A percentile compares a stretch with the other conserved stretches of the same genome.
These are phyloP conservation scores for Poecile montanus DNA, from an alignment of 2,797 vertebrate species.

Conservation along the genomic window DNA sequence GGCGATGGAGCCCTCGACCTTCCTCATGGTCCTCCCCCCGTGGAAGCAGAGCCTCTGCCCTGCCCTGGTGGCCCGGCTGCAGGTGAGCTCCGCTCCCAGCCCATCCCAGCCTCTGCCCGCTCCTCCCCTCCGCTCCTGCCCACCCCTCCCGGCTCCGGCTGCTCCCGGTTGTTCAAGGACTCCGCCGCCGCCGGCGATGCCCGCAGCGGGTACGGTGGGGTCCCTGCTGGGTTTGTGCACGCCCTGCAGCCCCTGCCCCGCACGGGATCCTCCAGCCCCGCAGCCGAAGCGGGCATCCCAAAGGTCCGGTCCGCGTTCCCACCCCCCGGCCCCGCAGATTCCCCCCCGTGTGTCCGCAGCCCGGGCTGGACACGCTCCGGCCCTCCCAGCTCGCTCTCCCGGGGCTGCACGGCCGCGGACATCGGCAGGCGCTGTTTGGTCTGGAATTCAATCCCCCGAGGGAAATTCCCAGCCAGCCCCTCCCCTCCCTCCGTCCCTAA, in stretches of 20 bases:
- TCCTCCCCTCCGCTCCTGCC: not conserved
- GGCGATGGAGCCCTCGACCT: accelerated
- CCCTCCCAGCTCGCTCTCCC: not conserved
- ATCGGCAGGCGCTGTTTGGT: not conserved
- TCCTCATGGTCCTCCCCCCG: not conserved
- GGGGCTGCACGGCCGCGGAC: not conserved
- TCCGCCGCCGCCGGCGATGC: accelerated
- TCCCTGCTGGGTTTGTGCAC: accelerated
- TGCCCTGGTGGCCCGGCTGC: not conserved
- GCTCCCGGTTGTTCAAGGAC: not conserved
- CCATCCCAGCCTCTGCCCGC: not conserved
- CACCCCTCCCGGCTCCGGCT: not conserved
- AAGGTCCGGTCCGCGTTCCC: accelerated
- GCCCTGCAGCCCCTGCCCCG: not conserved
- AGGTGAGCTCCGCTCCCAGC: not conserved
- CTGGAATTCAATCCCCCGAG: not conserved
- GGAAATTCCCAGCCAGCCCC: not conserved
- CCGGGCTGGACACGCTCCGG: not conserved
- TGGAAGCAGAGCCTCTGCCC: accelerated
- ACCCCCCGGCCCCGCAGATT: not conserved
- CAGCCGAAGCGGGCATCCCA: not conserved
- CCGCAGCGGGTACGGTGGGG: not conserved
- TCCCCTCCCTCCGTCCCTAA: not conserved
- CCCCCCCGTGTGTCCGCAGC: accelerated
- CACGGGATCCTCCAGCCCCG: not conserved